Conservation (phyloP, 2,888 invertebrate species). For the Limnephilus auricula region DNA sequence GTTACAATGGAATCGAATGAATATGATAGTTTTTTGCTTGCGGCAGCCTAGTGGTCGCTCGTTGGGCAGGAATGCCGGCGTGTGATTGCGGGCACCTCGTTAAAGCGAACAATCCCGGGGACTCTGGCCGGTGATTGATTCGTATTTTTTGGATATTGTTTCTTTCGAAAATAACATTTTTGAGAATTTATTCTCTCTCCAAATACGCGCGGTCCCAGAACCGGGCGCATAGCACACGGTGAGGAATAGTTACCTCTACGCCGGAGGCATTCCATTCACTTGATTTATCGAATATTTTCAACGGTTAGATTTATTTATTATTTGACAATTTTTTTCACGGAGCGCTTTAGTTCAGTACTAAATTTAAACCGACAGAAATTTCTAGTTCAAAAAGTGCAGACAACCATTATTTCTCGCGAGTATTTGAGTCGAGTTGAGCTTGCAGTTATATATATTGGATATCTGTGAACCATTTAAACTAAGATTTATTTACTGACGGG, state of each 20-base stretch:
- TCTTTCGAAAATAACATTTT: slow-evolving; percentile 54
- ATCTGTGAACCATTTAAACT: neutral
- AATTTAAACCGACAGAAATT: neutral
- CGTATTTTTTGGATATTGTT: slow-evolving; percentile 56
- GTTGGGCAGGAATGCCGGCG: slow-evolving; percentile 61
- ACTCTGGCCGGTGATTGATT: slow-evolving; percentile 62
- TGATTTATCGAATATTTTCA: slow-evolving; percentile 44
- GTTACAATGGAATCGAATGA: slow-evolving; percentile 61
- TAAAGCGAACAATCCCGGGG: slow-evolving; percentile 56
- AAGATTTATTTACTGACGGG: neutral
- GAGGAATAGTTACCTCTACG: neutral
- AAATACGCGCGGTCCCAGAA: neutral
- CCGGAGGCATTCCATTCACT: slow-evolving; percentile 24
- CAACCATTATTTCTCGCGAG: neutral
- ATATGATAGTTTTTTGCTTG: slow-evolving; percentile 64
- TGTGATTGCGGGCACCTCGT: slow-evolving; percentile 66
- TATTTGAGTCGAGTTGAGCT: neutral
- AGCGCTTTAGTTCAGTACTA: neutral
- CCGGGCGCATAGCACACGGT: neutral
- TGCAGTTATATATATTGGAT: neutral
- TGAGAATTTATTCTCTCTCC: slow-evolving; percentile 51
- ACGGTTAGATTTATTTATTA: slow-evolving; percentile 22
- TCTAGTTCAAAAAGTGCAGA: neutral
- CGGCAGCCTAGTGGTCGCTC: slow-evolving; percentile 48
- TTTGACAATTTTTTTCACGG: neutral